These are phyloP conservation scores for Akabosia matsudoensis DNA, from an alignment of 1,140 invertebrate species.

Conservation along the genomic window DNA sequence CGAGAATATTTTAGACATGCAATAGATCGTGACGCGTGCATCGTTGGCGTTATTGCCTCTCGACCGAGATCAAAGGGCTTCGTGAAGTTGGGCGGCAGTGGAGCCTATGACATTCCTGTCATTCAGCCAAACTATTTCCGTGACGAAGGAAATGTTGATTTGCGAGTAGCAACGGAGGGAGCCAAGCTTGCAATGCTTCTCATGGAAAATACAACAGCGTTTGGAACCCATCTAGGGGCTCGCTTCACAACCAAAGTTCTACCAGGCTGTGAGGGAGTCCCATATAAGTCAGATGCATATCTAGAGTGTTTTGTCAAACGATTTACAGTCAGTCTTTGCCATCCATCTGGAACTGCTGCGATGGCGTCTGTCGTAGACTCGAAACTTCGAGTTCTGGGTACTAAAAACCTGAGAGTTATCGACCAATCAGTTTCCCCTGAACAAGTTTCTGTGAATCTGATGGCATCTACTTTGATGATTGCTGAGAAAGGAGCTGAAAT, in stretches of 20 bases:
- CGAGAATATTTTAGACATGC: neutral
- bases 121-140: slow-evolving; percentile 77
- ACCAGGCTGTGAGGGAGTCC: neutral
- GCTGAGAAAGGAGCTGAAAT: slow-evolving; percentile 52
- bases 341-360: slow-evolving; percentile 76
- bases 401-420: slow-evolving; percentile 55
- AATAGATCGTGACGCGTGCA: neutral
- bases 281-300: neutral
- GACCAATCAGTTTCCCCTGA: slow-evolving; percentile 47
- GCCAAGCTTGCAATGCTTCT: slow-evolving; percentile 60
- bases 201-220: slow-evolving; percentile 49
- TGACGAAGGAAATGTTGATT: slow-evolving; percentile 61
- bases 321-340: slow-evolving; percentile 70
- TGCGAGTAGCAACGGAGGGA: slow-evolving; percentile 58
- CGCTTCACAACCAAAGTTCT: neutral
- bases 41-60: neutral
- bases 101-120: slow-evolving; percentile 71
- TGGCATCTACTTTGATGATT: slow-evolving; percentile 57
- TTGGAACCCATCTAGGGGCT: neutral
- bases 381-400: slow-evolving; percentile 54
- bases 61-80: slow-evolving; percentile 69
- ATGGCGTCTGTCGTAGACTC: slow-evolving; percentile 69
- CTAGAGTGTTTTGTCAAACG: slow-evolving; percentile 51
- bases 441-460: slow-evolving; percentile 57
- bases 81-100: slow-evolving; percentile 62